Evolutionary conservation across 2,797 vertebrate species (phyloP).

Genomic region (Chelmon rostratus): DNA sequence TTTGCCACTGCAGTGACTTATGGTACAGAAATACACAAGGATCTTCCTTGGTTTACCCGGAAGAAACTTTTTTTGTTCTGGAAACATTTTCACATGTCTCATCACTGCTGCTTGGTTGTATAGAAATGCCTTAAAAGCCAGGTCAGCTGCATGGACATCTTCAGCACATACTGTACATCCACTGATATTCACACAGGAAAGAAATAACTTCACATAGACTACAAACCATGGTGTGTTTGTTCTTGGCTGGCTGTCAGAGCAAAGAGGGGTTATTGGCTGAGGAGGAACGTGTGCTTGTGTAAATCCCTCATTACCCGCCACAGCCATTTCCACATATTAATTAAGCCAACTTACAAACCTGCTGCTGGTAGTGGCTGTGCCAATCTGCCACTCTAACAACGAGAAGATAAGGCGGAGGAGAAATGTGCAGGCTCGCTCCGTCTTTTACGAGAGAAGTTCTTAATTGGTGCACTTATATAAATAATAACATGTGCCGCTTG

Average conservation of each 20-base stretch:
- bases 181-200: slow-evolving; percentile 29
- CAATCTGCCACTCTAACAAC: slow-evolving; percentile 71
- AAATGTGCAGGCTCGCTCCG: slow-evolving; percentile 48
- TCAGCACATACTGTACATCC: slow-evolving; percentile 22
- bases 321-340: slow-evolving; percentile 80
- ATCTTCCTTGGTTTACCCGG: background rate
- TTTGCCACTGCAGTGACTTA: slow-evolving; percentile 29
- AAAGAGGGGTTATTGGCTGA: slow-evolving; percentile 71
- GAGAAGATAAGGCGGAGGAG: slow-evolving; percentile 59
- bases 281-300: slow-evolving; percentile 62
- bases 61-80: slow-evolving; percentile 16
- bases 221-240: slow-evolving; percentile 50
- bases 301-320: slow-evolving; percentile 71
- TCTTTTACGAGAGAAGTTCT: slow-evolving; percentile 62
- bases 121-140: background rate
- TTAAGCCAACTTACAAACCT: slow-evolving; percentile 80
- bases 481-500: slow-evolving; percentile 73
- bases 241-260: slow-evolving; percentile 73
- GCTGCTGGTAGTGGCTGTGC: slow-evolving; percentile 75
- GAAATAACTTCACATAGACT: slow-evolving; percentile 41
- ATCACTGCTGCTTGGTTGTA: background rate
- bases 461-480: slow-evolving; percentile 77
- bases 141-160: slow-evolving; percentile 22
- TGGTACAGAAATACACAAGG: slow-evolving; percentile 18
- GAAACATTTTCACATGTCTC: background rate